A percentile compares a stretch with the other conserved stretches of the same genome.
Conservation (phyloP, 2,113 vertebrate genomes). For the Tichodroma muraria region DNA sequence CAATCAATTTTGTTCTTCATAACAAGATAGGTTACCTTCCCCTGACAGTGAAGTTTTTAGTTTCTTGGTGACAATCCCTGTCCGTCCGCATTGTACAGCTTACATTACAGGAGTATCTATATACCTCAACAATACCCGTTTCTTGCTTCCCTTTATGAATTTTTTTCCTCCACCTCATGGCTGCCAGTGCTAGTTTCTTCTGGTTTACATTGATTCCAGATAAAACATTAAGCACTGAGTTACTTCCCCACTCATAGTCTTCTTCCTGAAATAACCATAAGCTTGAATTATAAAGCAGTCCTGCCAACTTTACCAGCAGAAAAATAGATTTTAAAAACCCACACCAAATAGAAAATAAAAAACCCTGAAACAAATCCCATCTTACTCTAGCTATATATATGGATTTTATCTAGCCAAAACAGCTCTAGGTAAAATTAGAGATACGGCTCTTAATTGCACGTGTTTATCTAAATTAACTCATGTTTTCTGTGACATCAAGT, state of each 20-base stretch:
- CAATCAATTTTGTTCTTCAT: neutral
- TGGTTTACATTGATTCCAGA: constrained; percentile 84
- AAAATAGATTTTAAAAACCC: neutral
- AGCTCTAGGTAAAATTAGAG: neutral
- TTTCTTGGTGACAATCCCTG: neutral
- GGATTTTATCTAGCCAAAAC: neutral
- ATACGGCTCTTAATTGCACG: neutral
- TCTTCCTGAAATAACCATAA: constrained; percentile 80
- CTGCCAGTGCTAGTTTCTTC: constrained; percentile 84
- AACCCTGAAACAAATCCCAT: neutral
- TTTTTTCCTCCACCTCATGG: constrained; percentile 90
- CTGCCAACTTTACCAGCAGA: neutral
- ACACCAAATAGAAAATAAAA: neutral
- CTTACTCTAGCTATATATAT: neutral
- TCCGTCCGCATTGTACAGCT: neutral
- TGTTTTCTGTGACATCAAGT: neutral
- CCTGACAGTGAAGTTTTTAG: neutral
- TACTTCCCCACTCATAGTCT: constrained; percentile 94
- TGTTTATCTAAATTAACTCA: neutral
- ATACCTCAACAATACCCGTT: constrained; percentile 60
- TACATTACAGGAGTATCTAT: neutral
- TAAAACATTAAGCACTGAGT: constrained; percentile 82
- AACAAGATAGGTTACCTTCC: neutral
- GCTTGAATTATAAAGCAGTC: neutral
- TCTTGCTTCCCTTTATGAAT: constrained; percentile 74